Conservation (phyloP, 2,797 vertebrate genomes). For the Okamejei kenojei region DNA sequence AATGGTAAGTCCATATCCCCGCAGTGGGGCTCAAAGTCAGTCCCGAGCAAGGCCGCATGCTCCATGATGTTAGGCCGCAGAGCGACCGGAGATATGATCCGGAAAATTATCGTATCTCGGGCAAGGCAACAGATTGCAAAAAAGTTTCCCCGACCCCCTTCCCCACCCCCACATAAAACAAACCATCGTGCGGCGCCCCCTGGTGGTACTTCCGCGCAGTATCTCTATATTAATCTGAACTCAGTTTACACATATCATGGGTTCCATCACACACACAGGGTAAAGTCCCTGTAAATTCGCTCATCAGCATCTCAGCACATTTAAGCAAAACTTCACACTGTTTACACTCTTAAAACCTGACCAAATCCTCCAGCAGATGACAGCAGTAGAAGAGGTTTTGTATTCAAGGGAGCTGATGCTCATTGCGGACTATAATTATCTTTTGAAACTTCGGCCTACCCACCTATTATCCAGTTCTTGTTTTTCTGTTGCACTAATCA, state of each 20-base stretch:
- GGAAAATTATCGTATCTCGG: no score
- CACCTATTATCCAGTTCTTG: neutral
- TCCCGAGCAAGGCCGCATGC: no score
- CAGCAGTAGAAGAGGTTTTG: neutral
- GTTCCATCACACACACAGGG: neutral
- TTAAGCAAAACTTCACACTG: neutral
- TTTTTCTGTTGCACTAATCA: neutral
- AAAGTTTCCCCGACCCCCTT: no score
- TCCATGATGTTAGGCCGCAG: no score
- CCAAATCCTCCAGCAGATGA: constrained; percentile 11
- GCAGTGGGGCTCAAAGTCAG: no score
- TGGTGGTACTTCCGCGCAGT: no score
- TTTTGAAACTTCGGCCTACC: neutral
- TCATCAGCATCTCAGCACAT: neutral
- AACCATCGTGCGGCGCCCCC: no score
- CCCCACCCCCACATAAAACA: no score
- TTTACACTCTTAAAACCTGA: constrained; percentile 16
- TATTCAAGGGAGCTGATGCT: neutral
- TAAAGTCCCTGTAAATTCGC: neutral
- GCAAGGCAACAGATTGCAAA: no score
- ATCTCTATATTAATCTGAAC: no score
- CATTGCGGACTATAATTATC: constrained; percentile 8
- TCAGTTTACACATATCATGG: neutral
- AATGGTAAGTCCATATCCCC: no score
- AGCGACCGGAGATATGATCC: no score